Evolutionary conservation across 2,113 vertebrate genomes (phyloP), one percentile per base, ranked within the genome.

Genomic region (Paramormyrops kingsleyae): DNA sequence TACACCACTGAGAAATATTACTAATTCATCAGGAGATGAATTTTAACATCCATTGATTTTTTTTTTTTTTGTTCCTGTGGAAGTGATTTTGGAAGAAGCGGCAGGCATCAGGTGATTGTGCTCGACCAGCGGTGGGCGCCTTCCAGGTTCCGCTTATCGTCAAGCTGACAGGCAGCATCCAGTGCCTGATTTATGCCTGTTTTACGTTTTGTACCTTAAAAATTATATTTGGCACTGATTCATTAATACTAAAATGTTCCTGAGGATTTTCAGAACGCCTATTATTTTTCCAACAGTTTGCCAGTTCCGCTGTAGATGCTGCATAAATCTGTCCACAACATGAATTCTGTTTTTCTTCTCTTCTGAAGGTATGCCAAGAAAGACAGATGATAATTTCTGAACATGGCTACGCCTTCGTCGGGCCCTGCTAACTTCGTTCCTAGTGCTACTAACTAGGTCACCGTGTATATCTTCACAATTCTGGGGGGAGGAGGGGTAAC

Each of bases 31-130:
- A 87, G 89, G 42, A 70, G 83, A 86, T 87, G 44, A 90, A 87
- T 90, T 90, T 90, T 87, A 87, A 86, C n/a, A 50, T 21, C 44
- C 62, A 90, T 90, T 87, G 83, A 90, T 84, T 89, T 89, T 86
- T 59, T 44, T 39, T 19, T 83, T 24, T 83, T 46, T 44, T 35
- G 12, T 53, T 47, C 8, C 9, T 50, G 50, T 80, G 46, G 77
- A 39, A 89, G 83, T 42, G n/a, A 27, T 50, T 47, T 50, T 47
- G 9, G 50, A 87, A 53, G 24, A 74, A 44, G 89, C n/a, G 6
- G 46, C 50, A 52, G 59, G 83, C n/a, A 39, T 19, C 13, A 35
- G 53, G 56, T 50, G 83, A 77, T 8, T 0, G 47, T 42, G 70
- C 0, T 83, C 46, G 24, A 31, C 47, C 4, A 66, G 19, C 0